Evolutionary conservation across 2,113 vertebrate genomes (phyloP).

Genomic region (Lontra canadensis): DNA sequence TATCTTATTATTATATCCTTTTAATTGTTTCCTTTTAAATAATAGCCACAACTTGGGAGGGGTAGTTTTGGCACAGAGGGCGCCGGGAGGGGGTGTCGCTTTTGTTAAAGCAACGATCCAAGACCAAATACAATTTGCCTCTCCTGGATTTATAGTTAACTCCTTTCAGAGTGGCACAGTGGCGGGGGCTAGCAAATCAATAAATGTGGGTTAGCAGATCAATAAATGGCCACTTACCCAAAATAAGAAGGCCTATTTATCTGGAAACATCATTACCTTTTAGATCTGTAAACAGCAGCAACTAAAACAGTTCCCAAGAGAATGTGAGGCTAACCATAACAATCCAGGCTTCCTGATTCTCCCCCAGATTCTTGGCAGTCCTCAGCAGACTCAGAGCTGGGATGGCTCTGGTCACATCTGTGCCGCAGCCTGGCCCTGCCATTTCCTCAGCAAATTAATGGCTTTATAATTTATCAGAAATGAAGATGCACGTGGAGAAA

Average conservation of each 20-base stretch:
- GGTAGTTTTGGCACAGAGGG: not conserved
- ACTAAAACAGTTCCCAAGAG: constrained; percentile 90
- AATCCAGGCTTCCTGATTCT: constrained; percentile 92
- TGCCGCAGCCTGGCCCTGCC: constrained; percentile 93
- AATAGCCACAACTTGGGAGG: constrained; percentile 55
- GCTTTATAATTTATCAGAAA: constrained; percentile 99
- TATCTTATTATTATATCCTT: constrained; percentile 6
- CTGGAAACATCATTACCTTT: constrained; percentile 90
- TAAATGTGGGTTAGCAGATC: constrained; percentile 84
- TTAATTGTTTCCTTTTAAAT: constrained; percentile 70
- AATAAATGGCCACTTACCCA: constrained; percentile 89
- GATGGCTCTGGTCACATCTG: constrained; percentile 96
- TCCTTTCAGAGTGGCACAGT: constrained; percentile 79
- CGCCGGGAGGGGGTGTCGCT: not conserved
- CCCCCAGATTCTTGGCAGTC: constrained; percentile 89
- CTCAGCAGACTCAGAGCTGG: constrained; percentile 89
- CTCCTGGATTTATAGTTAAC: constrained; percentile 88
- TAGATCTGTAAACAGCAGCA: constrained; percentile 94
- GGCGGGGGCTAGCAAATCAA: constrained; percentile 85
- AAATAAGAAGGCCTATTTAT: constrained; percentile 90
- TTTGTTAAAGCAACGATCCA: constrained; percentile 62
- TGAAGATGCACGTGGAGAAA: constrained; percentile 96
- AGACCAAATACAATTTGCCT: constrained; percentile 71
- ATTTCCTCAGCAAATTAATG: constrained; percentile 99
- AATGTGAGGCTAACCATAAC: constrained; percentile 93